phyloP scores from a whole-genome alignment of 1,140 invertebrate species.

The Ceratina australensis region DNA sequence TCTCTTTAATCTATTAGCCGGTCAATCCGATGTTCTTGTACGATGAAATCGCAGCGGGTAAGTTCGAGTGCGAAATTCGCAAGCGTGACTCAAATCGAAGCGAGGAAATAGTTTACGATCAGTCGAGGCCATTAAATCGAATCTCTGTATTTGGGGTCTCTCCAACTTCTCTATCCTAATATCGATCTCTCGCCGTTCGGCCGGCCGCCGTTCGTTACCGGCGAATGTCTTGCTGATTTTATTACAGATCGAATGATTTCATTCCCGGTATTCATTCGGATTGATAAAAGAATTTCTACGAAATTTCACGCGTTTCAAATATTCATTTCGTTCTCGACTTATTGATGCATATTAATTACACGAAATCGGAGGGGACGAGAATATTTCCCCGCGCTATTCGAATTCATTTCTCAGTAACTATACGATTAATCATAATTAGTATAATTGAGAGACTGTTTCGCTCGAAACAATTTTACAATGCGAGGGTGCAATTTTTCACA shows the following conservation, averaged over 20 bases:
- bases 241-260: slow-evolving; percentile 13
- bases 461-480: slow-evolving; percentile 26
- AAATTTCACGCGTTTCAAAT: too few relatives aligned
- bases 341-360: too few relatives aligned
- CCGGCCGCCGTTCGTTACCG: slow-evolving; percentile 10
- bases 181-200: slow-evolving; percentile 34
- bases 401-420: too few relatives aligned
- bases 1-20: slow-evolving; percentile 53
- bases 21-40: slow-evolving; percentile 28
- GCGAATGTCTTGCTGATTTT: slow-evolving; percentile 13
- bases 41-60: slow-evolving; percentile 34
- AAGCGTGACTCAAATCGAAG: slow-evolving; percentile 53
- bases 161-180: slow-evolving; percentile 44
- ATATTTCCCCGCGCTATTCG: too few relatives aligned
- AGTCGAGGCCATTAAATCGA: slow-evolving; percentile 51
- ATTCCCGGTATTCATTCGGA: too few relatives aligned
- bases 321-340: too few relatives aligned
- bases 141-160: slow-evolving; percentile 48
- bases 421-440: slow-evolving; percentile 58
- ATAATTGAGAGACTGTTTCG: slow-evolving; percentile 30
- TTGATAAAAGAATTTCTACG: too few relatives aligned
- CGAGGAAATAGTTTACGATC: slow-evolving; percentile 55
- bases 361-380: neutral
- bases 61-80: slow-evolving; percentile 47
- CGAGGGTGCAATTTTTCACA: slow-evolving; percentile 11